Percentiles rank a stretch among this genome's conserved stretches.
Conservation (phyloP, 2,113 vertebrate species). For the Elephas maximus region DNA sequence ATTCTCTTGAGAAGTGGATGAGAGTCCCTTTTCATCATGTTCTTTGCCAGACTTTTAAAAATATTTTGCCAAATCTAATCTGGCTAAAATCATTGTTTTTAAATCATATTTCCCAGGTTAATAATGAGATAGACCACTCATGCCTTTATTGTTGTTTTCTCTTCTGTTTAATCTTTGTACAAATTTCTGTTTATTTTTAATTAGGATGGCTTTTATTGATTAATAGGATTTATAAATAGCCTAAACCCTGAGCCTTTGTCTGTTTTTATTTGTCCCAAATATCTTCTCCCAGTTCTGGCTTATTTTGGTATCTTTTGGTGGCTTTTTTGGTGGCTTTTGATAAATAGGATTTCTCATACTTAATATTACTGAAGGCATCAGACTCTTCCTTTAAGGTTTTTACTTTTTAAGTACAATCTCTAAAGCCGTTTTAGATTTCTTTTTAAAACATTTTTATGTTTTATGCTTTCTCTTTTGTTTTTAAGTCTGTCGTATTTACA, state of each 20-base stretch:
- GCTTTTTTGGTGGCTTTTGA: background rate
- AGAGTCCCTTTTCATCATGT: background rate
- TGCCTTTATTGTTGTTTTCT: slow-evolving; percentile 31
- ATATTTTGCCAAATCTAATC: background rate
- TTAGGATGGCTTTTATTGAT: background rate
- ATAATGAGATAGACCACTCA: background rate
- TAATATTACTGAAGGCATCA: background rate
- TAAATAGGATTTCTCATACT: background rate
- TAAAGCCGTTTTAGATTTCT: background rate
- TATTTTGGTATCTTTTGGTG: no score
- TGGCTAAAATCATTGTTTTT: background rate
- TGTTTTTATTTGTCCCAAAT: background rate
- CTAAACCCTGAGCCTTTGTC: background rate
- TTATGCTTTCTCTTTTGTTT: background rate
- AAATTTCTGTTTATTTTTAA: background rate
- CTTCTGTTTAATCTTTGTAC: slow-evolving; percentile 18
- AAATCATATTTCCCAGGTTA: slow-evolving; percentile 16
- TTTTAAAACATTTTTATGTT: background rate
- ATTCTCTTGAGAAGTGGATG: background rate
- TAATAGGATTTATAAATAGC: background rate
- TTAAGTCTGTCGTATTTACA: background rate
- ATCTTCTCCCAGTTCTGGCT: background rate
- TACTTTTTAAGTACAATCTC: background rate
- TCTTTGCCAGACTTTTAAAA: background rate
- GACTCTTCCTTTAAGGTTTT: background rate